phyloP scores from a whole-genome alignment of 1,140 invertebrate species.

The Leptinotarsa lineolata region DNA sequence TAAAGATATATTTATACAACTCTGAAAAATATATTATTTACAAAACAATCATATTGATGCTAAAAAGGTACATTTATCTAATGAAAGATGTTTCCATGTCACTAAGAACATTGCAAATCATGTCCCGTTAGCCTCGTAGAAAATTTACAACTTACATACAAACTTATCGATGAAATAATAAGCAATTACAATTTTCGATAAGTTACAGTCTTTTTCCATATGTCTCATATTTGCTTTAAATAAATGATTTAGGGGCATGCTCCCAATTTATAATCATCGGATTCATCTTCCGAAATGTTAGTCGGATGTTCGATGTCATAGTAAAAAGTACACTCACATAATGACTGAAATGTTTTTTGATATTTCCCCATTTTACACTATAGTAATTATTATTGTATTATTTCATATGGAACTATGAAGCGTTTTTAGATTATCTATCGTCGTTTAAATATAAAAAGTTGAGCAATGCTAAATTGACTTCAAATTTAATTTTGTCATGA shows the following conservation, averaged over 20 bases:
- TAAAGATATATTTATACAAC: slow-evolving; percentile 48
- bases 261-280: slow-evolving; percentile 42
- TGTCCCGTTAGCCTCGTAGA: slow-evolving; percentile 46
- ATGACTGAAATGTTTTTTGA: background rate
- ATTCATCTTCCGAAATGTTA: background rate
- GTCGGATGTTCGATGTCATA: background rate
- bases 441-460: too few relatives aligned
- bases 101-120: slow-evolving; percentile 40
- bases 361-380: too few relatives aligned
- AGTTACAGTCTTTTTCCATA: slow-evolving; percentile 26
- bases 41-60: slow-evolving; percentile 41
- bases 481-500: too few relatives aligned
- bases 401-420: too few relatives aligned
- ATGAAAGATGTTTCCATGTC: slow-evolving; percentile 1
- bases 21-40: slow-evolving; percentile 44
- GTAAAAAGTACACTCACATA: slow-evolving; percentile 1
- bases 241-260: background rate
- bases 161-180: slow-evolving; percentile 18
- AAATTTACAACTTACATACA: slow-evolving; percentile 18
- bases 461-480: too few relatives aligned
- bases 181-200: slow-evolving; percentile 23
- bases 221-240: slow-evolving; percentile 19
- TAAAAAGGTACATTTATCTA: slow-evolving; percentile 38
- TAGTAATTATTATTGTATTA: too few relatives aligned
- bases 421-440: too few relatives aligned